Base-by-base conservation (phyloP, 1,140 invertebrate genomes). In the Pseudomyrmex pallidus region DNA sequence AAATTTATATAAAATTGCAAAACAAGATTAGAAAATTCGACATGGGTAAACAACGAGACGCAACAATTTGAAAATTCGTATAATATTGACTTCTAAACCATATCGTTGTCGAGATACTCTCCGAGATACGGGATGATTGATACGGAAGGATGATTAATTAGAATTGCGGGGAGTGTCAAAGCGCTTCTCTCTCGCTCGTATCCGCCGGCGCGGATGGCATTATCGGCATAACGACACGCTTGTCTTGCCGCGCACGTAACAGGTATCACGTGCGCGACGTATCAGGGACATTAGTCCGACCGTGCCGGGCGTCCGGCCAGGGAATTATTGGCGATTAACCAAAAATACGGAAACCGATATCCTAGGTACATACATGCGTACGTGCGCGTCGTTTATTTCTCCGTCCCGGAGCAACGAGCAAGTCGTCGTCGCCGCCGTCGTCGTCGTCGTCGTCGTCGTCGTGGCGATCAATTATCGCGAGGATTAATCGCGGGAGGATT, bases 251-350 rank as follows among this genome's bases (percentile, higher is more conserved):
- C 15, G 46, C 46, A 67, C 66, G 85, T 86, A 86, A 86, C 78
- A 85, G 78, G 50, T 72, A 72, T 86, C 64, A 82, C 70, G 57
- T 68, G 72, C 8, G 67, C 82, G 85, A 87, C 85, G 64, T 85
- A 87, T 86, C 64, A 62, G 59, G 77, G 64, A 86, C 77, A 86
- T 83, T 76, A 76, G 77, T 59, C 44, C 57, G 78, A 25, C 46
- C 5, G 54, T 44, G 84, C 61, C 50, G 80, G 77, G 70, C 63
- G 12, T 48, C 44, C 64, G 76, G 76, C 85, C 70, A 87, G 82
- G 48, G 72, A 83, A 72, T 86, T 87, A 87, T 86, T 87, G 85
- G 78, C 77, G 72, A 87, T 87, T 74, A 86, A 87, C 84, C 72
- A 85, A 87, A 87, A 87, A 82, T 87, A 87, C 78, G 56, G 68